Evolutionary conservation across 2,797 vertebrate genomes (phyloP).

Genomic region (Lepus townsendii): DNA sequence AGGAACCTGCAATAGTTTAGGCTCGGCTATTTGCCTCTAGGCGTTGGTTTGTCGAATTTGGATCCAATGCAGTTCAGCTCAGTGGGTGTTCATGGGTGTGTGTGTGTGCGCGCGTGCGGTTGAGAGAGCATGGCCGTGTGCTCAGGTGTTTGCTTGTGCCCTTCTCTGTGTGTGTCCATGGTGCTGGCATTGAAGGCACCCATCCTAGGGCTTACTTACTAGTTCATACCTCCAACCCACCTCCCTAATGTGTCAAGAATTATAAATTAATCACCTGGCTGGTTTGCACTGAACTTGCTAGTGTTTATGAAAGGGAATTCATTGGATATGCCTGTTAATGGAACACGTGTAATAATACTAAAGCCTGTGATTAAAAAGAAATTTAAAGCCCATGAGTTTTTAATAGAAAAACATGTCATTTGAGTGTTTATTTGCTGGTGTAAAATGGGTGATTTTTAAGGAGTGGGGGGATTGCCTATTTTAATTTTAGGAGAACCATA

Average conservation of each 20-base stretch:
- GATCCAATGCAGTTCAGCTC: conserved; percentile 65
- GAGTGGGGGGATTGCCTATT: background rate
- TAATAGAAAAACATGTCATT: conserved; percentile 85
- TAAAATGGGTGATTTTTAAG: conserved; percentile 76
- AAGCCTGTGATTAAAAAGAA: conserved; percentile 85
- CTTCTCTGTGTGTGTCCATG: conserved; percentile 63
- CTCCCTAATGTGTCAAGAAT: conserved; percentile 80
- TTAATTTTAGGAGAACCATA: conserved; percentile 70
- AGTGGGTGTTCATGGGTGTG: conserved; percentile 66
- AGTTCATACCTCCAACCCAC: conserved; percentile 71
- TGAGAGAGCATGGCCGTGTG: background rate
- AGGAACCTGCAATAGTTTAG: conserved; percentile 85
- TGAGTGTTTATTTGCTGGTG: conserved; percentile 83
- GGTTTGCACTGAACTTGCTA: conserved; percentile 81
- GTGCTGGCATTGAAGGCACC: conserved; percentile 58
- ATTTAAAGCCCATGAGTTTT: conserved; percentile 84
- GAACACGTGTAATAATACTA: conserved; percentile 87
- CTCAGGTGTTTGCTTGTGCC: conserved; percentile 32
- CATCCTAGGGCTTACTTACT: conserved; percentile 66
- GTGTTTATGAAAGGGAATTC: conserved; percentile 86
- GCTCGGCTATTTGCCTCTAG: conserved; percentile 77
- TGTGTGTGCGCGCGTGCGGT: background rate
- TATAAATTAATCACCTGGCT: conserved; percentile 84
- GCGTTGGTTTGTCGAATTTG: conserved; percentile 78
- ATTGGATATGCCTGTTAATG: conserved; percentile 83